phyloP scores from a whole-genome alignment of 2,113 vertebrate species.

The Gadus chalcogrammus region DNA sequence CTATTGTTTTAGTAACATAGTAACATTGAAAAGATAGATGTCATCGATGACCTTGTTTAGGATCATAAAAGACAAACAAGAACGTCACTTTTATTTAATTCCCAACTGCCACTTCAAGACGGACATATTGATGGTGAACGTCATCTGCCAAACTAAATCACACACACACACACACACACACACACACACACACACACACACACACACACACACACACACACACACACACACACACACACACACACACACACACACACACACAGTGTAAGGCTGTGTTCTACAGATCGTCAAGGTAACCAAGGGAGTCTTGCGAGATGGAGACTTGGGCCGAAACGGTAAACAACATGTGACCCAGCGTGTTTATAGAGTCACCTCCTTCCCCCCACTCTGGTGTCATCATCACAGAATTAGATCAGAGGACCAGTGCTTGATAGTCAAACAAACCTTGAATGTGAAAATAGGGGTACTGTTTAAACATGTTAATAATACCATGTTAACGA shows the following conservation, averaged over 20 bases:
- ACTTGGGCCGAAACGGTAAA: constrained; percentile 36
- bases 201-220: constrained; percentile 1
- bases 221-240: not conserved
- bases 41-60: too few relatives aligned
- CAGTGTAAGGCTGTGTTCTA: too few relatives aligned
- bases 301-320: constrained; percentile 40
- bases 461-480: not conserved
- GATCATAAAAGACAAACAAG: too few relatives aligned
- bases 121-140: too few relatives aligned
- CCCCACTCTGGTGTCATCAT: not conserved
- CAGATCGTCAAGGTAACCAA: constrained; percentile 3
- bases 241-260: not conserved
- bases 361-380: constrained; percentile 28
- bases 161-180: constrained; percentile 1
- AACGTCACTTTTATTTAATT: too few relatives aligned
- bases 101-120: too few relatives aligned
- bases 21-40: too few relatives aligned
- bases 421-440: not conserved
- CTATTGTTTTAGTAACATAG: too few relatives aligned
- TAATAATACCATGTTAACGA: not conserved
- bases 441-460: not conserved
- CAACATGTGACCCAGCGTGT: constrained; percentile 51
- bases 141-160: not conserved
- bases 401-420: not conserved
- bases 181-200: constrained; percentile 1